Evolutionary conservation across 2,797 vertebrate species (phyloP).

Genomic region (Tapera naevia): DNA sequence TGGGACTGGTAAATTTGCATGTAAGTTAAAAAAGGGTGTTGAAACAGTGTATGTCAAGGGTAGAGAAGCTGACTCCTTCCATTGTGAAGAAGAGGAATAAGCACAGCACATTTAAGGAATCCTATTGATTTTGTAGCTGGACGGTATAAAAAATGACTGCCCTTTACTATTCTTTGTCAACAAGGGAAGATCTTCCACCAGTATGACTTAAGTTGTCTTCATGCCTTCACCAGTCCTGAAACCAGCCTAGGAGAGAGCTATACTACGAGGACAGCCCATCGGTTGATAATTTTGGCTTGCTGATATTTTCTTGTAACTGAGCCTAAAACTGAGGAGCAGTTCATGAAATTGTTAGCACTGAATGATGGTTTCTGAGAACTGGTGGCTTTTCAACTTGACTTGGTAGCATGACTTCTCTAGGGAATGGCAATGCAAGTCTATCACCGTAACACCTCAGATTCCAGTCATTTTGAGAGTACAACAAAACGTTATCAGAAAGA

Average conservation of each 20-base stretch:
- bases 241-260: neutral
- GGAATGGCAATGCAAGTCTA: neutral
- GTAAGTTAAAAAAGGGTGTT: neutral
- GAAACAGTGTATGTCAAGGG: neutral
- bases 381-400: neutral
- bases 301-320: neutral
- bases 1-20: neutral
- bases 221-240: neutral
- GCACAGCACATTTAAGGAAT: neutral
- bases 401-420: neutral
- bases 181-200: neutral
- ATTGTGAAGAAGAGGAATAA: neutral
- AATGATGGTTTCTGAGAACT: neutral
- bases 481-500: neutral
- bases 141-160: neutral
- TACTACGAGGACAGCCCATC: neutral
- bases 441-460: neutral
- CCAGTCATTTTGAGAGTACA: neutral
- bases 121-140: neutral
- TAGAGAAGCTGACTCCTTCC: neutral
- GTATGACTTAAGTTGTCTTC: neutral
- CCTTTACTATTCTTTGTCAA: neutral
- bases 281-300: neutral
- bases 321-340: neutral
- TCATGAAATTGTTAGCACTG: neutral